Conservation (phyloP, 1,140 invertebrate genomes). For the Pseudachorutes palmiensis region DNA sequence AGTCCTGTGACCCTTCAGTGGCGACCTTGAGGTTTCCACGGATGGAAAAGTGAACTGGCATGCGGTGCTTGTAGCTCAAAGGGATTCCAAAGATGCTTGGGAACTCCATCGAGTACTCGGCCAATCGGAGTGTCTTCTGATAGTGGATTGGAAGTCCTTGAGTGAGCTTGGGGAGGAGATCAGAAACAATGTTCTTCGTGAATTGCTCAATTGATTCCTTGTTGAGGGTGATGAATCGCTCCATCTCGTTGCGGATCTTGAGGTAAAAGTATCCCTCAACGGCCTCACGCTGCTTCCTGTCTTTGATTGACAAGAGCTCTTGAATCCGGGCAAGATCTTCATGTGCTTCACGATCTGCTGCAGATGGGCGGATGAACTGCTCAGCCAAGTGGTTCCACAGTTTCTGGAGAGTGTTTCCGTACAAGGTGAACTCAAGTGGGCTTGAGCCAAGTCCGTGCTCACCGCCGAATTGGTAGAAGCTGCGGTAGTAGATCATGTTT, state of each 20-base stretch:
- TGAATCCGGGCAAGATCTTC: constrained; percentile 21
- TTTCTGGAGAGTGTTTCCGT: constrained; percentile 23
- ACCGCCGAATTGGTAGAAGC: constrained; percentile 28
- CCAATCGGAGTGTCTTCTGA: constrained; percentile 28
- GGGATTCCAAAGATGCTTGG: constrained; percentile 33
- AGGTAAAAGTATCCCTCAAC: constrained; percentile 21
- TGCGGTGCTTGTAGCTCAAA: constrained; percentile 21
- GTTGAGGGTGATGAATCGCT: constrained; percentile 24
- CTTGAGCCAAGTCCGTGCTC: constrained; percentile 23
- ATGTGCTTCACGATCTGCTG: constrained; percentile 16
- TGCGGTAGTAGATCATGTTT: constrained; percentile 31
- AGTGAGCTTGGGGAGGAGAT: constrained; percentile 4
- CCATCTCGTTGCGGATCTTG: constrained; percentile 32
- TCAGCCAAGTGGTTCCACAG: not conserved
- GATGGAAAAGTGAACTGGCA: constrained; percentile 31
- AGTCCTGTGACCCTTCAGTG: not conserved
- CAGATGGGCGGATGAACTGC: not conserved
- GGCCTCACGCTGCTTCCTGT: constrained; percentile 23
- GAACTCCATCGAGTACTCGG: constrained; percentile 27
- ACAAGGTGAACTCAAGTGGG: constrained; percentile 26
- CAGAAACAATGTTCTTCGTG: constrained; percentile 6
- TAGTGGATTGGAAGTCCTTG: constrained; percentile 27
- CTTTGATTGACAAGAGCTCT: constrained; percentile 22
- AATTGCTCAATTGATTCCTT: constrained; percentile 11
- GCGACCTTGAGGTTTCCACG: constrained; percentile 30